Percentiles rank a stretch among this genome's conserved stretches.
Evolutionary conservation across 2,797 vertebrate genomes (phyloP).

Genomic region (Phoeniculus purpureus): DNA sequence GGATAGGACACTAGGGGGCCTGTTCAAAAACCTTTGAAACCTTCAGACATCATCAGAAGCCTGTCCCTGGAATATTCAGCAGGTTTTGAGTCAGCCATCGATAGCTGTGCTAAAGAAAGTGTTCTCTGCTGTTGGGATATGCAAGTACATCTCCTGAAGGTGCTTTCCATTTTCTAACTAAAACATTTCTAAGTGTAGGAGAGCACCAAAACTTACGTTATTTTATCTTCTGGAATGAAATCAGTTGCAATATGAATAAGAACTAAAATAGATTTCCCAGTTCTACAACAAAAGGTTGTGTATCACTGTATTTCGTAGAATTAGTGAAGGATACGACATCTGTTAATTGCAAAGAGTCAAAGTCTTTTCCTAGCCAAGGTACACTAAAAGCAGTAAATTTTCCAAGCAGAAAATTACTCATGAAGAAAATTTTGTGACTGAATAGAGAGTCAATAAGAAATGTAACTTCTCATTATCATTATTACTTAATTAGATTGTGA

Average conservation of each 20-base stretch:
- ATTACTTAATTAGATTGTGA: conserved; percentile 40
- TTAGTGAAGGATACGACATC: background rate
- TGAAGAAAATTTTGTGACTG: conserved; percentile 29
- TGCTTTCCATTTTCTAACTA: background rate
- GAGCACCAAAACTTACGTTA: background rate
- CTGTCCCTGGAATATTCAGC: conserved; percentile 35
- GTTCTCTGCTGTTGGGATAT: background rate
- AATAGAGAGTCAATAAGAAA: conserved; percentile 37
- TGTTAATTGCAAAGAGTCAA: conserved; percentile 7
- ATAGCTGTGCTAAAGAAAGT: background rate
- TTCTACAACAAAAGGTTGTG: background rate
- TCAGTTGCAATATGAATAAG: background rate
- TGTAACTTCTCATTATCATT: conserved; percentile 23
- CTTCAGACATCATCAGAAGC: conserved; percentile 48
- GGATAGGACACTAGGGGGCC: conserved; percentile 32
- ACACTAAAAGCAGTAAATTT: conserved; percentile 4
- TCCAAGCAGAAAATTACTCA: conserved; percentile 44
- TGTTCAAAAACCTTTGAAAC: conserved; percentile 57
- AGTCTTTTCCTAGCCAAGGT: background rate
- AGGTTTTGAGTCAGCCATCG: background rate
- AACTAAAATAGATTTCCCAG: background rate
- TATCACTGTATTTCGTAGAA: background rate
- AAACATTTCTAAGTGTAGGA: background rate
- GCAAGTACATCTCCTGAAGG: background rate
- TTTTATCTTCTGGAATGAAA: background rate